Conservation (phyloP, 1,140 invertebrate genomes). For the Musca vetustissima region DNA sequence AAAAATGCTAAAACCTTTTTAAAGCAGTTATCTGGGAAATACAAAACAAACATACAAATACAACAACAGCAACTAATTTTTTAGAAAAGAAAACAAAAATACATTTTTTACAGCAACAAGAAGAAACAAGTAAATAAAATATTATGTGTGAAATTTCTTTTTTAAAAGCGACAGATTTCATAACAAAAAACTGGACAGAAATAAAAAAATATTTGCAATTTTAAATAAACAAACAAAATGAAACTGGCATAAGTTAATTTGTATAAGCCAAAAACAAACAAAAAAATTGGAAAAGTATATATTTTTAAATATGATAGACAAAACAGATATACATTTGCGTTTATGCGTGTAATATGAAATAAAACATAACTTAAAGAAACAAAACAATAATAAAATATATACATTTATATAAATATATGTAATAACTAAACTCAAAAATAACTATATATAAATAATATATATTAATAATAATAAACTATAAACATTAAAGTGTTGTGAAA, state of each 20-base stretch:
- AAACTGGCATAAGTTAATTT: background rate
- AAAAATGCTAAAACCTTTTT: background rate
- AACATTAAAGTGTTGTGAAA: constrained; percentile 16
- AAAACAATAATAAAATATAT: background rate
- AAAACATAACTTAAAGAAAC: background rate
- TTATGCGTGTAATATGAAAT: too few species aligned
- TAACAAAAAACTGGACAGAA: background rate
- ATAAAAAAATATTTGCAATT: background rate
- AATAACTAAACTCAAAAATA: background rate
- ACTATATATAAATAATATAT: background rate
- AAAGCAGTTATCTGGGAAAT: constrained; percentile 24
- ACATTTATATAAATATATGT: background rate
- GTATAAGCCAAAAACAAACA: constrained; percentile 5
- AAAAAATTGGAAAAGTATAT: background rate
- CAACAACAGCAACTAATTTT: constrained; percentile 50
- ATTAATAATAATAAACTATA: background rate
- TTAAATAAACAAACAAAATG: background rate
- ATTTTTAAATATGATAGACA: too few species aligned
- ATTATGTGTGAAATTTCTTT: background rate
- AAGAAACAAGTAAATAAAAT: background rate
- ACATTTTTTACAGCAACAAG: constrained; percentile 9
- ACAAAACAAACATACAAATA: constrained; percentile 25
- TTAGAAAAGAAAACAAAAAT: constrained; percentile 40
- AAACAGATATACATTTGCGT: too few species aligned
- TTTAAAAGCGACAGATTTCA: background rate